Evolutionary conservation across 2,797 vertebrate species (phyloP), one percentile per base, ranked within the genome.

Genomic region (Tragopan temminckii): DNA sequence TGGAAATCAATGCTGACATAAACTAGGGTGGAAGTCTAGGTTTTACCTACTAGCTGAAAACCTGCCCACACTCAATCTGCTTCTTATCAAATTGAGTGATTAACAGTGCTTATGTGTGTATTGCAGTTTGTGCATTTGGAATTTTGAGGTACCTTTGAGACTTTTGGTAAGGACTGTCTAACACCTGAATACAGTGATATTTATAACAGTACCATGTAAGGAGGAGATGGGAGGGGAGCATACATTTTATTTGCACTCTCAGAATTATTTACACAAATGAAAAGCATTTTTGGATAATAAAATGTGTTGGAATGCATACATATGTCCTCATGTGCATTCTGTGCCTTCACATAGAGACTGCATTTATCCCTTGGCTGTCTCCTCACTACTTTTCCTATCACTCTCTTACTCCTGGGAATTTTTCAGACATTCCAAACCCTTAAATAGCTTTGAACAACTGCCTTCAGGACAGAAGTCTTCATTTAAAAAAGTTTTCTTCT

Each of bases 391-490:
- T 93, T 70, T n/a, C 50, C 74, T 93, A 69, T 94, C 86, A 88
- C 6, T 88, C 66, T 90, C 55, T 86, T 25, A 90, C 67, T 75
- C 85, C 57, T 89, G 90, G 80, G 92, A 88, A 45, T 93, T 93
- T 77, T 94, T 95, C 50, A 89, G 72, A 69, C 87, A 79, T 96
- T 92, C 89, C 89, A 88, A 85, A 88, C 67, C 91, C 52, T 86
- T 96, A 96, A 96, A 95, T 94, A 96, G 79, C 85, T 91, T 95
- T 72, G 87, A 96, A 78, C 91, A 95, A 89, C 85, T 96, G 87
- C 72, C 69, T 89, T 91, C 8, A n/a, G 67, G 43, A 18, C 45
- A 85, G 90, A 82, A 88, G 88, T 71, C 38, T 10, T 46, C 5
- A 40, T 21, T 2, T 23, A 52, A 11, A 36, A 50, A 50, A 83